Percentiles rank a stretch among this genome's conserved stretches.
Evolutionary conservation across 1,140 invertebrate species (phyloP).

Genomic region (Sinonovacula constricta): DNA sequence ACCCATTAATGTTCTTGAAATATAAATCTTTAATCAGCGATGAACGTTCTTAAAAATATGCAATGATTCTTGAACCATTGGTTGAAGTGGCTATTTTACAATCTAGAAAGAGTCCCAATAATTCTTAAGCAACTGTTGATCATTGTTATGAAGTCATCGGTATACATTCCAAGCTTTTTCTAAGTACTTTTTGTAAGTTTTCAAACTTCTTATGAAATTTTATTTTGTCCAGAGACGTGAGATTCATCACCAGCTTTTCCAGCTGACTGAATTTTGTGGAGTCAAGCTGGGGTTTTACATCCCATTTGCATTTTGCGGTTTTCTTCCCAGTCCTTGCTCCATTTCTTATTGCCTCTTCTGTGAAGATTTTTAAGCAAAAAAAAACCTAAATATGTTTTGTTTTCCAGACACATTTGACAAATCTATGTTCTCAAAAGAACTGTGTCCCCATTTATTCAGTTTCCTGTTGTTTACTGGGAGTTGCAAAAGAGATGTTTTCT

Average conservation of each 20-base stretch:
- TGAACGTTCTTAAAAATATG: not conserved
- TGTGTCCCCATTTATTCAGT: conserved; percentile 18
- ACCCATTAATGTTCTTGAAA: conserved; percentile 1
- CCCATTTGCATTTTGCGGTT: conserved; percentile 3
- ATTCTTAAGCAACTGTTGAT: conserved; percentile 1
- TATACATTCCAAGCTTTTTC: not conserved
- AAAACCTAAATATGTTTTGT: conserved; percentile 27
- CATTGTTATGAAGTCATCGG: not conserved
- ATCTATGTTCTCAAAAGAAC: conserved; percentile 23
- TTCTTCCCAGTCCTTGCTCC: conserved; percentile 10
- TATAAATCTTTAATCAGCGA: not conserved
- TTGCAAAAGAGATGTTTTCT: conserved; percentile 27
- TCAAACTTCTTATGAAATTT: conserved; percentile 1
- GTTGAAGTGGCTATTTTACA: not conserved
- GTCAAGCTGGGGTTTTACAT: conserved; percentile 13
- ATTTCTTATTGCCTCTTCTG: conserved; percentile 21
- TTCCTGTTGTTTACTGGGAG: conserved; percentile 27
- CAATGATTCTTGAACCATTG: not conserved
- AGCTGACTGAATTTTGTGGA: conserved; percentile 7
- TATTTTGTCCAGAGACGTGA: conserved; percentile 4
- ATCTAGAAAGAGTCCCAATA: not conserved
- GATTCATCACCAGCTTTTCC: conserved; percentile 25
- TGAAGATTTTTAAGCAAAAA: conserved; percentile 21
- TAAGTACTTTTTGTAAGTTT: not conserved
- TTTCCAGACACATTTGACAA: conserved; percentile 25